Conservation (phyloP, 2,797 vertebrate genomes). For the Hippoglossus hippoglossus region DNA sequence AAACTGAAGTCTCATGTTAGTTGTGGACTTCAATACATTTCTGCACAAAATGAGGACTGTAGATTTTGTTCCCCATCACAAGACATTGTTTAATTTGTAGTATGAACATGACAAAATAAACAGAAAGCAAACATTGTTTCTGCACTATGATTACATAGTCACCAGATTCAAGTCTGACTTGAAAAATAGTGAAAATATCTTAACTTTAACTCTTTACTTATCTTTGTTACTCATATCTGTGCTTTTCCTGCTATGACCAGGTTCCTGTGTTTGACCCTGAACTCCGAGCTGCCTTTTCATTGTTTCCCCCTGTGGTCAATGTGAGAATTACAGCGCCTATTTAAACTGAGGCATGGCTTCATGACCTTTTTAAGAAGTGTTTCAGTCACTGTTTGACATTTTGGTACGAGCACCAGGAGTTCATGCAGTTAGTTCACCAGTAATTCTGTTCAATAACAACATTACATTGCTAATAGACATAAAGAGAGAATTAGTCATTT, state of each 20-base stretch:
- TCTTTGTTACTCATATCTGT: not conserved
- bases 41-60: not conserved
- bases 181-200: too few species aligned
- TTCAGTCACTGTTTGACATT: not conserved
- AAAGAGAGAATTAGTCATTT: not conserved
- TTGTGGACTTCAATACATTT: not conserved
- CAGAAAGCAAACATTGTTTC: too few species aligned
- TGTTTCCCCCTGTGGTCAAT: slow-evolving; percentile 11
- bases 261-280: not conserved
- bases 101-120: too few species aligned
- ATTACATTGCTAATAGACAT: not conserved
- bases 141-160: too few species aligned
- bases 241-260: not conserved
- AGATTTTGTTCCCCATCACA: not conserved
- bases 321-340: not conserved
- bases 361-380: slow-evolving; percentile 4
- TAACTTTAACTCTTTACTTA: too few species aligned
- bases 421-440: not conserved
- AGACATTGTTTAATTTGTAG: too few species aligned
- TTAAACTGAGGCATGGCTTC: not conserved
- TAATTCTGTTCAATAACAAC: not conserved
- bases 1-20: too few species aligned
- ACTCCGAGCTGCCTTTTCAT: slow-evolving; percentile 3
- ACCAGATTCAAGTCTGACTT: too few species aligned
- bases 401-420: not conserved